A percentile compares a stretch with the other conserved stretches of the same genome.
Evolutionary conservation across 2,888 invertebrate species (phyloP).

Genomic region (Ophion slaviceki): DNA sequence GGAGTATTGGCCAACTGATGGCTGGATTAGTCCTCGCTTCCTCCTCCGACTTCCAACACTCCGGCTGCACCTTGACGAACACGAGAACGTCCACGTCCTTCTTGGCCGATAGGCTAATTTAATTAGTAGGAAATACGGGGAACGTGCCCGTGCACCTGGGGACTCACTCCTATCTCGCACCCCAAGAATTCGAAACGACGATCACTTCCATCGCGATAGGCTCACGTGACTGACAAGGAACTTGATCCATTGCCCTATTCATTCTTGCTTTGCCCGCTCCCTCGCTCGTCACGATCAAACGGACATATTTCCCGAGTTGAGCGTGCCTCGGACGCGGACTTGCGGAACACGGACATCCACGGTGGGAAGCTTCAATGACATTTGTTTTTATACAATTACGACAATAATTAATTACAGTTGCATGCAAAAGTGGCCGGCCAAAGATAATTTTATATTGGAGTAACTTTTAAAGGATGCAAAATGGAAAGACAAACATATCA

Average conservation of each 20-base stretch:
- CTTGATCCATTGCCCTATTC: conserved; percentile 35
- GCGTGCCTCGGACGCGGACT: not conserved
- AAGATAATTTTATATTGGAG: too few relatives aligned
- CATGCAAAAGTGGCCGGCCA: too few relatives aligned
- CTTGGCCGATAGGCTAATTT: conserved; percentile 76
- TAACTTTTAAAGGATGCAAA: too few relatives aligned
- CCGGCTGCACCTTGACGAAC: conserved; percentile 55
- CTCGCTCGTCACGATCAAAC: conserved; percentile 2
- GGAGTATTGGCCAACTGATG: conserved; percentile 47
- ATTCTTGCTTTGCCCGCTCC: not conserved
- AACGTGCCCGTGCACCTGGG: conserved; percentile 65
- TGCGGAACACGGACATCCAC: too few relatives aligned
- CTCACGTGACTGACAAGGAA: conserved; percentile 13
- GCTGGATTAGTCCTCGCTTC: conserved; percentile 47
- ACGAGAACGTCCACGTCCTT: conserved; percentile 37
- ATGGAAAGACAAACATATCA: too few relatives aligned
- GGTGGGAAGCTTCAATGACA: too few relatives aligned
- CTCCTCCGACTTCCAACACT: conserved; percentile 49
- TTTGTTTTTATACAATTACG: too few relatives aligned
- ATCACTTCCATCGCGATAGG: conserved; percentile 47
- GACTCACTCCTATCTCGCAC: conserved; percentile 23
- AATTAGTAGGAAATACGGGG: conserved; percentile 76
- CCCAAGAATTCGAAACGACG: conserved; percentile 52
- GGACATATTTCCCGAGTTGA: not conserved
- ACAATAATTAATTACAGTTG: too few relatives aligned